These are phyloP conservation scores for Helobdella robusta DNA, from an alignment of 2,888 invertebrate genomes.

Conservation along the genomic window DNA sequence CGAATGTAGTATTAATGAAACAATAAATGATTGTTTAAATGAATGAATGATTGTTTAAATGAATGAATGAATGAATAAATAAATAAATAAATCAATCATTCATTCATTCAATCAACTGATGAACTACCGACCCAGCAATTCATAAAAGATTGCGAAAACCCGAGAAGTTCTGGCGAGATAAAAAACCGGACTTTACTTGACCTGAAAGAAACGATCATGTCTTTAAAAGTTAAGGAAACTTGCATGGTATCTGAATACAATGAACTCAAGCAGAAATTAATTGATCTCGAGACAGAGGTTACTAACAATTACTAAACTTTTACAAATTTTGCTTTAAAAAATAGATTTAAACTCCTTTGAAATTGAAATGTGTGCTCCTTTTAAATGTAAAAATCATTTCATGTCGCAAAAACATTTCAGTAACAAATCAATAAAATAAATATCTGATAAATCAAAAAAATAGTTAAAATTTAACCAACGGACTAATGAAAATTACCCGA, in stretches of 20 bases:
- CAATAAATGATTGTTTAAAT: not conserved
- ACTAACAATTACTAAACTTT: no score
- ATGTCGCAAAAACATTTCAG: no score
- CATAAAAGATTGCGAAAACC: constrained; percentile 12
- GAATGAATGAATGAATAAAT: no score
- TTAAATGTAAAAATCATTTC: no score
- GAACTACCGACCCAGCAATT: constrained; percentile 20
- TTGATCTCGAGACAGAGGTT: constrained; percentile 88
- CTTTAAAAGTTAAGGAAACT: constrained; percentile 83
- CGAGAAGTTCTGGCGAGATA: constrained; percentile 54
- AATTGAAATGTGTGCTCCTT: no score
- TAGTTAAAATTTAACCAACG: not conserved
- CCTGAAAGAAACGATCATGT: constrained; percentile 89
- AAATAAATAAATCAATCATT: no score
- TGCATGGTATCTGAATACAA: constrained; percentile 87
- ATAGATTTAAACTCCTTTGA: no score
- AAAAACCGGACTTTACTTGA: constrained; percentile 47
- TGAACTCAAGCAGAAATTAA: constrained; percentile 79
- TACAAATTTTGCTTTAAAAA: no score
- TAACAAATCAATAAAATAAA: not conserved
- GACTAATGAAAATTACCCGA: not conserved
- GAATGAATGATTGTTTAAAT: no score
- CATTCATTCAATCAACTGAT: no score
- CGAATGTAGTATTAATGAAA: no score
- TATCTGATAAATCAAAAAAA: not conserved